These are phyloP conservation scores for Hesperia comma DNA, from an alignment of 2,888 invertebrate genomes.

Conservation along the genomic window DNA sequence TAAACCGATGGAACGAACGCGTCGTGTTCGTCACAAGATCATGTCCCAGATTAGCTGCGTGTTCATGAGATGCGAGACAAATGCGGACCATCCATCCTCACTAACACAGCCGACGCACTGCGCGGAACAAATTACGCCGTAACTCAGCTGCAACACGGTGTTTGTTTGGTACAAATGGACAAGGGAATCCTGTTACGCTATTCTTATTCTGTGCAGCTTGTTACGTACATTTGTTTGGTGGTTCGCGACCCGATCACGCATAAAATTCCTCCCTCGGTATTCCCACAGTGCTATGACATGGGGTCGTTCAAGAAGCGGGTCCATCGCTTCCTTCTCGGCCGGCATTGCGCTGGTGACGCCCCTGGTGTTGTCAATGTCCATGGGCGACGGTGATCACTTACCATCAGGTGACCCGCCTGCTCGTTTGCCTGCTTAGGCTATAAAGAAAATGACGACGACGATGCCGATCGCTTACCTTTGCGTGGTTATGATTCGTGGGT, in stretches of 20 bases:
- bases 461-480: no score
- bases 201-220: slow-evolving; percentile 9
- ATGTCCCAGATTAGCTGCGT: slow-evolving; percentile 21
- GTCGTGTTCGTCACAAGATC: neutral
- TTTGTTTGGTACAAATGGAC: slow-evolving; percentile 1
- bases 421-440: no score
- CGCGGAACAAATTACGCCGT: slow-evolving; percentile 22
- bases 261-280: neutral
- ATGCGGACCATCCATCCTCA: slow-evolving; percentile 16
- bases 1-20: neutral
- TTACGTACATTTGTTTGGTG: neutral
- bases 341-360: no score
- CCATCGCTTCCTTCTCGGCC: no score
- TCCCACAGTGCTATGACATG: no score
- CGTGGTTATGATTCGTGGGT: no score
- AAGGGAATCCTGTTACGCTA: neutral
- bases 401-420: no score
- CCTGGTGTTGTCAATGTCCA: no score
- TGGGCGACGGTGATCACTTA: no score
- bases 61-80: slow-evolving; percentile 11
- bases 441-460: no score
- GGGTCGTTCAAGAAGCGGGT: no score
- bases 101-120: slow-evolving; percentile 20
- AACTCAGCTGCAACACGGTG: slow-evolving; percentile 13
- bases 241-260: neutral